Conservation (phyloP, 2,888 invertebrate genomes). For the Dasysyrphus tricinctus region DNA sequence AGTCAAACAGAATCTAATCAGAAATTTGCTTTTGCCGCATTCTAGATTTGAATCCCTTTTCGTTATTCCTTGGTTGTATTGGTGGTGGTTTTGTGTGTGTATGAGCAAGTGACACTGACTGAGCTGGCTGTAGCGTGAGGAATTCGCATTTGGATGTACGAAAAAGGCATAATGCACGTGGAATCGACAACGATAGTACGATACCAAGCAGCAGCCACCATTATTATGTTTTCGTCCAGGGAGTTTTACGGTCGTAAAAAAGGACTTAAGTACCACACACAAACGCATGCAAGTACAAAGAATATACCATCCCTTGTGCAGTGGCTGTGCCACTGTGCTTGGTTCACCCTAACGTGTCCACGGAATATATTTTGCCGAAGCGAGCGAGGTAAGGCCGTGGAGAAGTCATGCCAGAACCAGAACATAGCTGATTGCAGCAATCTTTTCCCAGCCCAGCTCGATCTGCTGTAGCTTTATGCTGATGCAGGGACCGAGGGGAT, state of each 20-base stretch:
- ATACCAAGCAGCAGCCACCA: slow-evolving; percentile 60
- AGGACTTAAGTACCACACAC: slow-evolving; percentile 67
- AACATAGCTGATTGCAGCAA: slow-evolving; percentile 60
- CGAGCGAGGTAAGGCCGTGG: slow-evolving; percentile 79
- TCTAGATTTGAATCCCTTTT: slow-evolving; percentile 79
- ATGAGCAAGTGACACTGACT: slow-evolving; percentile 32
- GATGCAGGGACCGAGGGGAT: slow-evolving; percentile 39
- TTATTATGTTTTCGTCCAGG: slow-evolving; percentile 69
- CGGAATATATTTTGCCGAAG: slow-evolving; percentile 81
- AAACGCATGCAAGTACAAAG: slow-evolving; percentile 60
- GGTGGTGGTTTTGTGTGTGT: slow-evolving; percentile 31
- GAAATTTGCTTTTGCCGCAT: slow-evolving; percentile 78
- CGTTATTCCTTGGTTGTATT: slow-evolving; percentile 67
- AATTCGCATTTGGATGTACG: slow-evolving; percentile 71
- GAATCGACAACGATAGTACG: slow-evolving; percentile 38
- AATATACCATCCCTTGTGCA: slow-evolving; percentile 57
- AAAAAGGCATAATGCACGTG: slow-evolving; percentile 70
- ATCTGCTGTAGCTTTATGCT: slow-evolving; percentile 57
- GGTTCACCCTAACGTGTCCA: slow-evolving; percentile 81
- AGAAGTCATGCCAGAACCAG: slow-evolving; percentile 42
- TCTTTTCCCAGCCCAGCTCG: slow-evolving; percentile 47
- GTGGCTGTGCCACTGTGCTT: slow-evolving; percentile 24
- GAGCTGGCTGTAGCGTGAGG: slow-evolving; percentile 75
- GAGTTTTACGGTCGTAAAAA: slow-evolving; percentile 70
- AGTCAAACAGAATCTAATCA: slow-evolving; percentile 81